phyloP scores from a whole-genome alignment of 2,888 invertebrate genomes.

The Thumatha senex region DNA sequence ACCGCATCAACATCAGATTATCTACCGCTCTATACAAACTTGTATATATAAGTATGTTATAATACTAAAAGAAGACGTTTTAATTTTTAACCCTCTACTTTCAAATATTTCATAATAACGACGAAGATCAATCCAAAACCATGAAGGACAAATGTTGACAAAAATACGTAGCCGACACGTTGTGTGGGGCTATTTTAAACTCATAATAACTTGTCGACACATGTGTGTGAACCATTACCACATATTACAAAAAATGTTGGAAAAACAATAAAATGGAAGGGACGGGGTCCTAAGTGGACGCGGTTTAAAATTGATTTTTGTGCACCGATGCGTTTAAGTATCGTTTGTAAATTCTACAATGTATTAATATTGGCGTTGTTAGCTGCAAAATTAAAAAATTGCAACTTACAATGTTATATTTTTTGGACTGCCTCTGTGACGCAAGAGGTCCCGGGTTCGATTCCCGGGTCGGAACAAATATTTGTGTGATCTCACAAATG shows the following conservation, averaged over 20 bases:
- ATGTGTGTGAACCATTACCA: slow-evolving; percentile 81
- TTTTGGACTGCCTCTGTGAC: too few relatives aligned
- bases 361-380: not conserved
- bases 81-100: not conserved
- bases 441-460: too few relatives aligned
- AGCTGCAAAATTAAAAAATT: too few relatives aligned
- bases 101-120: slow-evolving; percentile 31
- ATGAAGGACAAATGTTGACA: slow-evolving; percentile 47
- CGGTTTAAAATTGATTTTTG: slow-evolving; percentile 71
- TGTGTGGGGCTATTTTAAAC: slow-evolving; percentile 81
- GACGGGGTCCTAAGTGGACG: slow-evolving; percentile 56
- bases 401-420: too few relatives aligned
- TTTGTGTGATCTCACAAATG: too few relatives aligned
- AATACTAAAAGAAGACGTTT: too few relatives aligned
- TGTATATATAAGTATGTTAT: too few relatives aligned
- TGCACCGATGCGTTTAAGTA: slow-evolving; percentile 41
- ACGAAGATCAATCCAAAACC: slow-evolving; percentile 39
- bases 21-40: too few relatives aligned
- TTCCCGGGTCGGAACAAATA: too few relatives aligned
- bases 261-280: slow-evolving; percentile 77
- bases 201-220: slow-evolving; percentile 81
- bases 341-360: slow-evolving; percentile 14
- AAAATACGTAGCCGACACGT: slow-evolving; percentile 64
- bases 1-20: too few relatives aligned
- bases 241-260: slow-evolving; percentile 82